phyloP scores from a whole-genome alignment of 2,797 vertebrate genomes.

The Moxostoma hubbsi region DNA sequence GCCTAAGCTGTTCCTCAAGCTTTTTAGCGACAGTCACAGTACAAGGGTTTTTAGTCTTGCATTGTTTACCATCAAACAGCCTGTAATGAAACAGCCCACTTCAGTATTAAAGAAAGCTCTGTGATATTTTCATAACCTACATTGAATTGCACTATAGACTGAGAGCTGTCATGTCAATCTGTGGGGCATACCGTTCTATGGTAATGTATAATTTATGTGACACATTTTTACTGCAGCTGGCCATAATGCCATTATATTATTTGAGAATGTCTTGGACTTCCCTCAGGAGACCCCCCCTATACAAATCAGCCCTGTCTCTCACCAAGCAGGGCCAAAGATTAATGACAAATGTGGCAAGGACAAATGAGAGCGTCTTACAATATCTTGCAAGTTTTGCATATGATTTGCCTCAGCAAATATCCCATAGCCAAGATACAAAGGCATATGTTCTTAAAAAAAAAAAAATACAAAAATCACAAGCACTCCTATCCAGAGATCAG shows the following conservation, averaged over 20 bases:
- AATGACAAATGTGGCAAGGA: conserved; percentile 84
- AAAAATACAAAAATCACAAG: conserved; percentile 22
- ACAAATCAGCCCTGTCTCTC: conserved; percentile 75
- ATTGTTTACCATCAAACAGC: conserved; percentile 53
- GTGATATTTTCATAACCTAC: conserved; percentile 56
- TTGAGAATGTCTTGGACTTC: conserved; percentile 75
- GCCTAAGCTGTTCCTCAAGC: no score
- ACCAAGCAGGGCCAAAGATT: conserved; percentile 80
- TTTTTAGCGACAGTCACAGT: no score
- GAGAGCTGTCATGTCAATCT: conserved; percentile 74
- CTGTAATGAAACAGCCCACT: conserved; percentile 67
- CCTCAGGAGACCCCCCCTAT: conserved; percentile 68
- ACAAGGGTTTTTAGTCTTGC: conserved; percentile 38
- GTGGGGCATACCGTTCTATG: conserved; percentile 66
- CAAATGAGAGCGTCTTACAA: conserved; percentile 77
- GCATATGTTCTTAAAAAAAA: conserved; percentile 59
- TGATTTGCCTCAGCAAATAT: conserved; percentile 68
- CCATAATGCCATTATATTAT: conserved; percentile 80
- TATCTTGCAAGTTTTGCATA: conserved; percentile 70
- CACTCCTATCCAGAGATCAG: conserved; percentile 56
- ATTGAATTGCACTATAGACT: conserved; percentile 64
- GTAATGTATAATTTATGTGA: conserved; percentile 82
- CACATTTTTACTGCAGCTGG: conserved; percentile 72
- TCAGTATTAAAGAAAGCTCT: conserved; percentile 61
- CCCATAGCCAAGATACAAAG: conserved; percentile 70